phyloP scores from a whole-genome alignment of 2,888 invertebrate species.

The Diadegma fenestrale region DNA sequence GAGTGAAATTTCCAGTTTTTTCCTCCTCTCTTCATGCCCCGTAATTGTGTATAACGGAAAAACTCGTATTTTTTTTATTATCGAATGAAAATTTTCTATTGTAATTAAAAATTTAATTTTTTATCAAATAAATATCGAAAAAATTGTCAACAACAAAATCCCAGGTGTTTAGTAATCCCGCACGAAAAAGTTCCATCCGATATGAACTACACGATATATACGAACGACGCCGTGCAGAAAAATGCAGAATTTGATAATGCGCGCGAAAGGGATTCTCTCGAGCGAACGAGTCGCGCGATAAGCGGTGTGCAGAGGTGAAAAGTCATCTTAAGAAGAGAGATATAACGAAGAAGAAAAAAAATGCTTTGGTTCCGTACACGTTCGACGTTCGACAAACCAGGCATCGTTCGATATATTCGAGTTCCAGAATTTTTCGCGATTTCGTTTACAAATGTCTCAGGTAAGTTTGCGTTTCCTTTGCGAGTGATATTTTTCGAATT shows the following conservation, averaged over 20 bases:
- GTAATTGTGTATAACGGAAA: too few species aligned
- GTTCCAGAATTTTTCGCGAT: slow-evolving; percentile 71
- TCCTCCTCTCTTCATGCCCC: too few species aligned
- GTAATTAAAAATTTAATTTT: too few species aligned
- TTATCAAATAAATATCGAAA: slow-evolving; percentile 71
- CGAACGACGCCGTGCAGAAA: slow-evolving; percentile 16
- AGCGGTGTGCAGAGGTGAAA: slow-evolving; percentile 75
- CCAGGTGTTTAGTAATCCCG: slow-evolving; percentile 16
- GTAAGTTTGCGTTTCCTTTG: slow-evolving; percentile 72
- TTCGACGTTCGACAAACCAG: slow-evolving; percentile 68
- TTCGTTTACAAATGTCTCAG: slow-evolving; percentile 75
- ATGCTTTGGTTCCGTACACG: slow-evolving; percentile 73
- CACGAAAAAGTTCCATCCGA: slow-evolving; percentile 35
- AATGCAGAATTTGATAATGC: slow-evolving; percentile 53
- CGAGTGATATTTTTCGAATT: slow-evolving; percentile 8
- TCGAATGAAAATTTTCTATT: too few species aligned
- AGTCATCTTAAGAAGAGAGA: slow-evolving; percentile 76
- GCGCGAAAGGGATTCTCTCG: slow-evolving; percentile 50
- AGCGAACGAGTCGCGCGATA: slow-evolving; percentile 51
- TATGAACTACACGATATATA: neutral
- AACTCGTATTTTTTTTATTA: too few species aligned
- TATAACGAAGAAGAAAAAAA: slow-evolving; percentile 71
- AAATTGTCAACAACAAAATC: slow-evolving; percentile 17
- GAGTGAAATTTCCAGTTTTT: too few species aligned
- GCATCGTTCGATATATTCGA: slow-evolving; percentile 71